Base-by-base conservation (phyloP, 1,140 invertebrate genomes). In the Anoplolepis gracilipes region DNA sequence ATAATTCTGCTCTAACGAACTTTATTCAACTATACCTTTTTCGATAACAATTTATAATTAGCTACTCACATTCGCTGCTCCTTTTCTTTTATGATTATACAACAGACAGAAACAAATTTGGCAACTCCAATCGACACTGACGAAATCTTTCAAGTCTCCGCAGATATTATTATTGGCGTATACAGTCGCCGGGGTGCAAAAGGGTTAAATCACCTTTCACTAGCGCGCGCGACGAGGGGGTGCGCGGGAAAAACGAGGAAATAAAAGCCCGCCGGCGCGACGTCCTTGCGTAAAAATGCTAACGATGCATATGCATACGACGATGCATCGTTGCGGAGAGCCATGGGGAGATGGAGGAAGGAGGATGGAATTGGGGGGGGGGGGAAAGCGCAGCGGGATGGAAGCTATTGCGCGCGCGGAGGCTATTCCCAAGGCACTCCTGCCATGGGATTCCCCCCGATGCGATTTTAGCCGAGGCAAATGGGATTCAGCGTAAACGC, bases 401-500 rank as follows among this genome's bases (percentile, higher is more conserved):
- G 73, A 88, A 82, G 46, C 85, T 85, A 85, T 78, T 70, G 72
- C 61, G 77, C 77, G 77, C 22, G 78, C 87, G 36, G 64, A 84
- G 76, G 85, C 88, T 86, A 90, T 91, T 91, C 90, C 90, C 90
- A 87, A 89, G 90, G 85, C 81, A 89, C 84, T 84, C 73, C 76
- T 76, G 81, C 73, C 86, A 87, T 61, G 85, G 90, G 76, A 87
- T 82, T 70, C 69, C 67, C 86, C 59, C 72, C 85, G 75, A 90
- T 89, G 86, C 90, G 86, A 87, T 89, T 90, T 89, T 84, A 78
- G 61, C 75, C 81, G 46, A 42, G 72, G 86, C 86, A 90, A 92
- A 92, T 91, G 87, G 86, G 87, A 92, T 91, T 91, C 85, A 81
- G 64, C 64, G 89, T 86, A 91, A 91, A 89, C 85, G 87, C 87